Evolutionary conservation across 2,888 invertebrate genomes (phyloP), one percentile per base, ranked within the genome.

Genomic region (Leucophenga maculata): DNA sequence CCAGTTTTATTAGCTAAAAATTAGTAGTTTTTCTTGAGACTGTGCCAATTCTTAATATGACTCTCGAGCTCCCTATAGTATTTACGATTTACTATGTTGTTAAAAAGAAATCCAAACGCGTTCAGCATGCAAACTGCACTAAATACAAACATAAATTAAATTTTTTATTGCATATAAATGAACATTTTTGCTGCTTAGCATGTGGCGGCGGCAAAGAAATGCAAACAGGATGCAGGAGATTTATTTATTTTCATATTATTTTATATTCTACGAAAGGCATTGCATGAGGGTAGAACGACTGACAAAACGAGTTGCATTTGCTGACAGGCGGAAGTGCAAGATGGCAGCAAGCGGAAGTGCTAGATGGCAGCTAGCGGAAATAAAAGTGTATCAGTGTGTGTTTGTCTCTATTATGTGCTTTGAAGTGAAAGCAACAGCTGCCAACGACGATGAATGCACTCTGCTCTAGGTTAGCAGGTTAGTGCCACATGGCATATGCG

Each of bases 391-490:
- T 20, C 11, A 26, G 20, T 39, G 8, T 39, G 39, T 39, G 39
- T 39, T 8, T 39, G 39, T 39, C 3, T 39, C 11, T 39, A 39
- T 39, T n/a, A 2, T 22, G 26, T 55, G 13, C 18, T 22, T 26
- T 55, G 55, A 55, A 14, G 22, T 22, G 9, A 14, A 22, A 14
- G 55, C 55, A 55, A 55, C 55, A 55, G 55, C 55, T 55, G 55
- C 55, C 55, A 22, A 55, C 39, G 39, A 39, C 39, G 39, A 39
- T 9, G 39, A 39, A 11, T 39, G 39, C 39, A 39, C 39, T 39
- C 20, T 39, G 39, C 39, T 39, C 20, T 39, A 39, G 32, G 39
- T 60, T 60, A 39, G 39, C 44, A 60, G 60, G 60, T 60, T 60
- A 60, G 60, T 20, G 39, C 39, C 39, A 39, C 39, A 39, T 39